These are phyloP conservation scores for Anabas testudineus DNA, from an alignment of 2,797 vertebrate genomes.

Conservation along the genomic window DNA sequence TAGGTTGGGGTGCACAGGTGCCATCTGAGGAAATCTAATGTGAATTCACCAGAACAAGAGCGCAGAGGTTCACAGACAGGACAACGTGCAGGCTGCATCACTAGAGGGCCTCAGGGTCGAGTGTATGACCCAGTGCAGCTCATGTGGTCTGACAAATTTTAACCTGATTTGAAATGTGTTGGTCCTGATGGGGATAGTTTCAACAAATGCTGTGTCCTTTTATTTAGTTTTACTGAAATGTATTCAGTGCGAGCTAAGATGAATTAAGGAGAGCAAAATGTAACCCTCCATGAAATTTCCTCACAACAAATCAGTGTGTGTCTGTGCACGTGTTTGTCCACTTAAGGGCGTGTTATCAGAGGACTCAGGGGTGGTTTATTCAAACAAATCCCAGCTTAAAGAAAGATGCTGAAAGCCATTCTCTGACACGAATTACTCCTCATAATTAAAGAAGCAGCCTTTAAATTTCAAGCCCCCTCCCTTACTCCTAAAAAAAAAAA, in stretches of 20 bases:
- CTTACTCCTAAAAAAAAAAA: background rate
- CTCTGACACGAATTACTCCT: background rate
- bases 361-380: conserved; percentile 23
- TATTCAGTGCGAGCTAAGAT: background rate
- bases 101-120: background rate
- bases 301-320: conserved; percentile 10
- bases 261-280: background rate
- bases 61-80: background rate
- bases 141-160: background rate
- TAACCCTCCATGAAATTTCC: background rate
- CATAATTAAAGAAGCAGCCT: background rate
- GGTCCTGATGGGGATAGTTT: background rate
- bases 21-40: background rate
- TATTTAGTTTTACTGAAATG: background rate
- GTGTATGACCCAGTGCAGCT: background rate
- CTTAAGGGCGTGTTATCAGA: conserved; percentile 40
- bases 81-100: background rate
- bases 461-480: background rate
- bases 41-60: background rate
- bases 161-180: background rate
- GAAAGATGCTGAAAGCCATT: conserved; percentile 13
- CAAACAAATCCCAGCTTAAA: conserved; percentile 49
- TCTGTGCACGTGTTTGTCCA: background rate
- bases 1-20: background rate
- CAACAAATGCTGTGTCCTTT: background rate